These are phyloP conservation scores for Pogonus chalceus DNA, from an alignment of 1,140 invertebrate species.

Conservation along the genomic window DNA sequence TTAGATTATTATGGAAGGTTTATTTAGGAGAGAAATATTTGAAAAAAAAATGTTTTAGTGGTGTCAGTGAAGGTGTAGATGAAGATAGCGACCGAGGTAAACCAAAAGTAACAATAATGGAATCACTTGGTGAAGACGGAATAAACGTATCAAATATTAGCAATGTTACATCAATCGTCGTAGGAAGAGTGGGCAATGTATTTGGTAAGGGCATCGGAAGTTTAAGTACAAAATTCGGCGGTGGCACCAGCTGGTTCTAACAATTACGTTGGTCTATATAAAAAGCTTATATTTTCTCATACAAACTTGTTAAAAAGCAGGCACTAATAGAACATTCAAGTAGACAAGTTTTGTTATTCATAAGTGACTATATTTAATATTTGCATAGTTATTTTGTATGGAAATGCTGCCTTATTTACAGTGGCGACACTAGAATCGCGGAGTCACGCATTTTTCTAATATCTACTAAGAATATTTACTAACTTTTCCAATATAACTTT, in stretches of 20 bases:
- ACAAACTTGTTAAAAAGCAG: not conserved
- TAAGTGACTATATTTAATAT: not conserved
- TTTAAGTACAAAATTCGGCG: constrained; percentile 67
- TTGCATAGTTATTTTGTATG: not conserved
- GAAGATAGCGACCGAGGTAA: constrained; percentile 53
- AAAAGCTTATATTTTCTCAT: constrained; percentile 20
- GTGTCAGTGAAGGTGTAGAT: constrained; percentile 45
- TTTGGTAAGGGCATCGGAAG: constrained; percentile 75
- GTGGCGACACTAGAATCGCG: too few species aligned
- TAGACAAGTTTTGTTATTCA: not conserved
- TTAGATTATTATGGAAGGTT: not conserved
- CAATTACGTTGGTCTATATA: constrained; percentile 12
- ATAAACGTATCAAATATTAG: constrained; percentile 55
- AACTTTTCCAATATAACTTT: too few species aligned
- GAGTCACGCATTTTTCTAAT: too few species aligned
- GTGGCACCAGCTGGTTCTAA: constrained; percentile 60
- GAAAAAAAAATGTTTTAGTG: constrained; percentile 26
- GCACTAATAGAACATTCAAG: not conserved
- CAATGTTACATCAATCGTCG: constrained; percentile 64
- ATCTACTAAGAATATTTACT: too few species aligned
- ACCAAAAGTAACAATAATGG: constrained; percentile 51
- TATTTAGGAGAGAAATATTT: constrained; percentile 9
- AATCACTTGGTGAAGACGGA: constrained; percentile 50
- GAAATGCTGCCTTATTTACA: too few species aligned
- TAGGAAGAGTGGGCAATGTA: constrained; percentile 68